These are phyloP conservation scores for Pristiophorus japonicus DNA, from an alignment of 2,113 vertebrate species.

Conservation along the genomic window DNA sequence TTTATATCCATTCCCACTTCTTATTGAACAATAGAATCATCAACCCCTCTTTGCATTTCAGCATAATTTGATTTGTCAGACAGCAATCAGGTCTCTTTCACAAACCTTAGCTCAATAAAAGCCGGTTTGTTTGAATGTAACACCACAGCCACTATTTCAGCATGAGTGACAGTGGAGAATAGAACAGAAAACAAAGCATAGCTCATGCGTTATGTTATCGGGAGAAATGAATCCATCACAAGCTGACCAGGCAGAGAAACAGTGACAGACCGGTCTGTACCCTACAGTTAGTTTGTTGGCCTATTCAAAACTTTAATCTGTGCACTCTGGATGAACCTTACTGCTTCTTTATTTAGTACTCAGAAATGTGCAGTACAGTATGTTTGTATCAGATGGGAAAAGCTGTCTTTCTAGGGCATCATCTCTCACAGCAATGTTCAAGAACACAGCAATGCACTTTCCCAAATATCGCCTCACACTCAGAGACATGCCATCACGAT, in stretches of 20 bases:
- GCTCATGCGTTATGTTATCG: slow-evolving; percentile 56
- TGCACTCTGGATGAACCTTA: slow-evolving; percentile 82
- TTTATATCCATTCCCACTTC: slow-evolving; percentile 37
- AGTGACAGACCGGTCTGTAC: slow-evolving; percentile 80
- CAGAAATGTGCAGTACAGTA: slow-evolving; percentile 51
- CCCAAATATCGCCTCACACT: slow-evolving; percentile 16
- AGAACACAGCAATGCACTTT: not conserved
- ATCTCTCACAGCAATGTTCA: slow-evolving; percentile 49
- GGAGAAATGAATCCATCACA: slow-evolving; percentile 60
- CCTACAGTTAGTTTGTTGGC: slow-evolving; percentile 77
- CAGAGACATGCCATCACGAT: slow-evolving; percentile 40
- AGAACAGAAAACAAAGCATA: slow-evolving; percentile 54
- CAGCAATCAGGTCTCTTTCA: slow-evolving; percentile 93
- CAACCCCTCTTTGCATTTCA: slow-evolving; percentile 47
- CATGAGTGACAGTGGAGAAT: slow-evolving; percentile 60
- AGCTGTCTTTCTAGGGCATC: slow-evolving; percentile 48
- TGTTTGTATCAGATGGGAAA: slow-evolving; percentile 52
- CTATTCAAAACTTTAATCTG: slow-evolving; percentile 77
- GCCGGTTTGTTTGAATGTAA: slow-evolving; percentile 80
- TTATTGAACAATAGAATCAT: slow-evolving; percentile 57
- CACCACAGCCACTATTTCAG: slow-evolving; percentile 64
- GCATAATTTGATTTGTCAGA: slow-evolving; percentile 77
- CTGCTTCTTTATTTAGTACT: slow-evolving; percentile 61
- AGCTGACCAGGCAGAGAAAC: slow-evolving; percentile 64
- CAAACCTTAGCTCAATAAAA: slow-evolving; percentile 66